A percentile compares a stretch with the other conserved stretches of the same genome.
phyloP scores from a whole-genome alignment of 1,140 invertebrate genomes.

The Hydropsyche tenuis region DNA sequence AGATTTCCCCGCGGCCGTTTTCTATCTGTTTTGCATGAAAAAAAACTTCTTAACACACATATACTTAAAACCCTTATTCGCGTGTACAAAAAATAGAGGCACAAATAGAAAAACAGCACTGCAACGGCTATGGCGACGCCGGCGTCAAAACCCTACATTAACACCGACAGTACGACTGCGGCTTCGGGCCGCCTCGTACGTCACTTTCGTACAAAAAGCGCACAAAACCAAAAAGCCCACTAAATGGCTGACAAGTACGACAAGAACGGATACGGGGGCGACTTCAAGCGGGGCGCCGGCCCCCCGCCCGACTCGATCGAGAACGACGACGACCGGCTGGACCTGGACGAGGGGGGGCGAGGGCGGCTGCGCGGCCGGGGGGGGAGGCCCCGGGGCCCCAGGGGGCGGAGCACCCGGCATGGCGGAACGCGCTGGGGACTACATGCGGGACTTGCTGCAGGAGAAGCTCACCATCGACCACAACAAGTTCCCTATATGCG shows the following conservation, averaged over 20 bases:
- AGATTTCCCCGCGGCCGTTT: too few species aligned
- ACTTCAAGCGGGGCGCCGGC: conserved; percentile 45
- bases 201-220: too few species aligned
- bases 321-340: background rate
- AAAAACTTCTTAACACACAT: too few species aligned
- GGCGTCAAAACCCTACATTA: too few species aligned
- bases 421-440: conserved; percentile 76
- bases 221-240: too few species aligned
- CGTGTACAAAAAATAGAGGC: too few species aligned
- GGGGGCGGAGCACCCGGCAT: conserved; percentile 60
- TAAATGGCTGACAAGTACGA: conserved; percentile 49
- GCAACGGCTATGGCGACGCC: too few species aligned
- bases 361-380: conserved; percentile 35
- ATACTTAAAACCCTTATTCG: too few species aligned
- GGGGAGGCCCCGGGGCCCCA: conserved; percentile 55
- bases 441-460: conserved; percentile 74
- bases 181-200: too few species aligned
- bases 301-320: background rate
- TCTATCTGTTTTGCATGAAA: too few species aligned
- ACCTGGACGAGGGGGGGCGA: background rate
- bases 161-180: too few species aligned
- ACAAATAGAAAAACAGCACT: too few species aligned
- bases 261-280: conserved; percentile 46
- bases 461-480: conserved; percentile 77
- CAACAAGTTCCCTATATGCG: conserved; percentile 71